Conservation (phyloP, 2,797 vertebrate genomes). For the Dendrocincla fuliginosa region DNA sequence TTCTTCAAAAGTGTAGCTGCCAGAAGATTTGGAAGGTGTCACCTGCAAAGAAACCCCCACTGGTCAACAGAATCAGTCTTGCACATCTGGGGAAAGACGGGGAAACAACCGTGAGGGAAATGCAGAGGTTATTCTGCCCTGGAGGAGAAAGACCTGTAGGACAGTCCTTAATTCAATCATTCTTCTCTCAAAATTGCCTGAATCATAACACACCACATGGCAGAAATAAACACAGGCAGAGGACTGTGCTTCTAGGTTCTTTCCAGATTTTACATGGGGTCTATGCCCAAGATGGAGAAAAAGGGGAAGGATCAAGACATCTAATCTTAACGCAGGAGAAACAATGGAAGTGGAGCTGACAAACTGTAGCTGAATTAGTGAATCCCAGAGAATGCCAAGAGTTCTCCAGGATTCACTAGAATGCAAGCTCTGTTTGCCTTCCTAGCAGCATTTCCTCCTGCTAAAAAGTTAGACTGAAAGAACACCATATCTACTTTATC, state of each 20-base stretch:
- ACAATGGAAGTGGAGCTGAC: neutral
- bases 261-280: neutral
- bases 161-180: neutral
- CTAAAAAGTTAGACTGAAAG: conserved; percentile 43
- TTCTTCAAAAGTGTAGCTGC: neutral
- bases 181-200: neutral
- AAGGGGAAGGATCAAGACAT: neutral
- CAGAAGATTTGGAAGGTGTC: neutral
- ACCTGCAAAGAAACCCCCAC: neutral
- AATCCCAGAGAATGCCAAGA: neutral
- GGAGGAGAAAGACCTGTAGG: neutral
- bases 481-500: conserved; percentile 19
- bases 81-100: neutral
- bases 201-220: neutral
- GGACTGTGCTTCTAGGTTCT: neutral
- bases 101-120: neutral
- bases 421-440: neutral
- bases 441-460: conserved; percentile 9
- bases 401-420: neutral
- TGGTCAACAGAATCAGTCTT: neutral
- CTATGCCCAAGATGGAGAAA: neutral
- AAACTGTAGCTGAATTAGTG: neutral
- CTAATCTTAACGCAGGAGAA: neutral
- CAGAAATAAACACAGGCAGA: neutral
- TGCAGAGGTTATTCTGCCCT: neutral